Base-by-base conservation (phyloP, 2,113 vertebrate species). In the Toxostoma redivivum region DNA sequence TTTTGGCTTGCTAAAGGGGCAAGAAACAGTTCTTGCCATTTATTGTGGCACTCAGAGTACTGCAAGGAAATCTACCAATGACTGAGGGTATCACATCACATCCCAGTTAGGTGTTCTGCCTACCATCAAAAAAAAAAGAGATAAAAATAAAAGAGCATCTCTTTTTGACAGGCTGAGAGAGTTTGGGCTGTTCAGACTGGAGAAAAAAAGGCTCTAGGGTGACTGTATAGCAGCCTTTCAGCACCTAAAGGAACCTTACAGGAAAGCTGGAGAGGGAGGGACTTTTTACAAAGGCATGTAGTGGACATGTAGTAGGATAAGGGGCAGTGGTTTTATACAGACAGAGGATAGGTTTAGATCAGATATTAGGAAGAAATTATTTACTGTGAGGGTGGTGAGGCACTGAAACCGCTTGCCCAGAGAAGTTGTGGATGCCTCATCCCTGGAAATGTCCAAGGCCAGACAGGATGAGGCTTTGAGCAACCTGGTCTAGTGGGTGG, bases 161-260 rank as follows among this genome's bases (percentile, higher is more conserved):
- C 21, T 42, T 42, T 42, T 42, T 31, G 30, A 54, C 18, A 62
- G 25, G 40, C 35, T 76, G 62, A 76, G n/a, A 31, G 8, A 74
- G 10, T 4, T 48, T 25, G 21, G 31, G 21, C 12, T 48, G 15
- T 69, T 76, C 40, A 61, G 56, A 40, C 24, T 20, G 40, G 62
- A 62, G 47, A 53, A 40, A 28, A 53, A 28, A 24, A 69, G 40
- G 17, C 18, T 47, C 21, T 17, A 35, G n/a, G 28, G 24, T 40
- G n/a, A 74, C 30, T 0, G 0, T 31, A 21, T 3, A 30, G 69
- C 12, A 16, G 44, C 44, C 12, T 27, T n/a, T 18, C 0, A 1
- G 25, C 27, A 35, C n/a, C 25, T 27, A 11, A 61, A 69, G 30
- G 6, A 21, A 31, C 15, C 35, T 69, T 54, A 27, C 25, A 54